Evolutionary conservation across 1,140 invertebrate genomes (phyloP), one percentile per base, ranked within the genome.

Genomic region (Macrobrachium rosenbergii): DNA sequence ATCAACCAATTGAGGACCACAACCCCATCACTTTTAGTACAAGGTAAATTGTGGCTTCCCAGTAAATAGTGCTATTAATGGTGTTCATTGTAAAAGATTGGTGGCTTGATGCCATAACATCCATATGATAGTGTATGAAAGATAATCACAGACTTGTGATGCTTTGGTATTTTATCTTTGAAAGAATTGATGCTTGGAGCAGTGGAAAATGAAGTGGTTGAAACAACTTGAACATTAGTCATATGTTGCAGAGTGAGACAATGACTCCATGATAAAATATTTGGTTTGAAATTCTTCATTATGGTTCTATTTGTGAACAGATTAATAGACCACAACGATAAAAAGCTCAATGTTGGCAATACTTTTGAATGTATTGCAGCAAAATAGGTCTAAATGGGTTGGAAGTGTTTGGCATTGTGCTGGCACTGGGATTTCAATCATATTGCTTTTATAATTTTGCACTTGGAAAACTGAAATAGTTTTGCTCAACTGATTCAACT

Each of bases 401-500:
- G 37, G 37, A 1, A 28, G 37, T 23, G 21, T 28, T 5, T 72
- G 69, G 69, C 69, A 28, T 28, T 72, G 19, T 28, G 69, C 69
- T 72, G 21, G 69, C 69, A 72, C 69, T 72, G 21, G 69, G 7
- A 52, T 52, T 12, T 52, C 52, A 52, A 12, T 52, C 69, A 72
- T 72, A 23, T 43, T 72, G 14, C 37, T 6, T 72, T 72, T 72
- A n/a, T 72, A 28, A 23, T 43, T 72, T 43, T 72, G 69, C 69
- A 14, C 69, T 28, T 28, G 69, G 6, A 17, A 23, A 23, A 23
- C 23, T 72, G 37, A 23, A 72, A 43, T 28, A n/a, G 21, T 72
- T 43, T 72, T 72, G 69, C 69, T 72, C 69, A 72, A 72, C 69
- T 72, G 69, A 23, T 72, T 72, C 23, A 72, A 23, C 12, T 52